Evolutionary conservation across 1,140 invertebrate species (phyloP).

Genomic region (Forficula auricularia): DNA sequence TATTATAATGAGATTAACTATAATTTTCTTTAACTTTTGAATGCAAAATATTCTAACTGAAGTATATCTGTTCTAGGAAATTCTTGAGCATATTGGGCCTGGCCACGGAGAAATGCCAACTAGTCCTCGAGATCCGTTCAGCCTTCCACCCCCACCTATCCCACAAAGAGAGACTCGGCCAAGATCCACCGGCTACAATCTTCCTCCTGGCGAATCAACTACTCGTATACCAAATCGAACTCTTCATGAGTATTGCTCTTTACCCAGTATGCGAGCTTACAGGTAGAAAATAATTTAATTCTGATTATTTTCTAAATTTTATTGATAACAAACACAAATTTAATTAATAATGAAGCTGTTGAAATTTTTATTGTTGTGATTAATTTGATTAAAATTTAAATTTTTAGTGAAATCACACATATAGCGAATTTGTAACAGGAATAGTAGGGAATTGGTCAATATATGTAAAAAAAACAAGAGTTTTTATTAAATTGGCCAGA

Average conservation of each 20-base stretch:
- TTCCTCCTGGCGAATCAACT: conserved; percentile 17
- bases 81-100: neutral
- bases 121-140: neutral
- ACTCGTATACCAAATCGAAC: conserved; percentile 23
- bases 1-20: too few species aligned
- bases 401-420: too few species aligned
- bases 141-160: conserved; percentile 31
- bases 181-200: conserved; percentile 34
- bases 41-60: too few species aligned
- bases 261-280: conserved; percentile 22
- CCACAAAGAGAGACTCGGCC: conserved; percentile 36
- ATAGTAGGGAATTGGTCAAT: too few species aligned
- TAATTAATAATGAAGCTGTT: neutral
- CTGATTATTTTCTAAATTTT: too few species aligned
- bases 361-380: conserved; percentile 1
- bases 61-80: neutral
- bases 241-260: conserved; percentile 24
- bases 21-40: too few species aligned
- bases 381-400: too few species aligned
- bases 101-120: neutral
- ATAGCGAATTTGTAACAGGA: too few species aligned
- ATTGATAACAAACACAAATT: too few species aligned
- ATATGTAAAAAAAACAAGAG: too few species aligned
- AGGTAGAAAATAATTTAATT: conserved; percentile 16
- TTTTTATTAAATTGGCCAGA: too few species aligned